Evolutionary conservation across 2,113 vertebrate species (phyloP).

Genomic region (Gymnobelideus leadbeateri): DNA sequence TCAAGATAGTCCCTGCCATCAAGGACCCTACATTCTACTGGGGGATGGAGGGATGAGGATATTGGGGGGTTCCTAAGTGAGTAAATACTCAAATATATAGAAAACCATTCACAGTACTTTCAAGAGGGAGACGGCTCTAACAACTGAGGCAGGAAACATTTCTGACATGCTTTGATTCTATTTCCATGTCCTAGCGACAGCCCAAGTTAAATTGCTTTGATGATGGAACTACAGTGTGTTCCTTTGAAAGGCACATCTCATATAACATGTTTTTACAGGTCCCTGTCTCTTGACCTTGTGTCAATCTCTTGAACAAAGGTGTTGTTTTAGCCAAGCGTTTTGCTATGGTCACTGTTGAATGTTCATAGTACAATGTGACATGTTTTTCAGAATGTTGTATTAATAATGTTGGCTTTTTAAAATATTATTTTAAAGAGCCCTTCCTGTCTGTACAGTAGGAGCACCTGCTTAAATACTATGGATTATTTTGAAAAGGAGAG

Average conservation of each 20-base stretch:
- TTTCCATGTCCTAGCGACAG: not conserved
- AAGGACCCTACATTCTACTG: not conserved
- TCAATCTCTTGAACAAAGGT: not conserved
- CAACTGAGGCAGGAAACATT: not conserved
- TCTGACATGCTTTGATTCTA: not conserved
- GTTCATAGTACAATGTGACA: not conserved
- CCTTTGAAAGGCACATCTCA: not conserved
- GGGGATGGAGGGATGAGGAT: not conserved
- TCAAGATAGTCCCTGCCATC: not conserved
- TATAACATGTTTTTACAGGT: not conserved
- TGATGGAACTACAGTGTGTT: not conserved
- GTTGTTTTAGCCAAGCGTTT: not conserved
- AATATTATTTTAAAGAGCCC: not conserved
- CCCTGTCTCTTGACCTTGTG: not conserved
- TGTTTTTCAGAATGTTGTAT: not conserved
- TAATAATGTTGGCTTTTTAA: not conserved
- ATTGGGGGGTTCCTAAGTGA: not conserved
- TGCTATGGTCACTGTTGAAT: not conserved
- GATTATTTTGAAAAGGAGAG: not conserved
- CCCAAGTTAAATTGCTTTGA: not conserved
- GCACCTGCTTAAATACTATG: not conserved
- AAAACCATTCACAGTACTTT: not conserved
- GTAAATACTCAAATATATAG: not conserved
- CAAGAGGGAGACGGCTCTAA: not conserved
- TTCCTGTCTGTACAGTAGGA: not conserved